Evolutionary conservation across 2,888 invertebrate genomes (phyloP).

Genomic region (Atethmia centrago): DNA sequence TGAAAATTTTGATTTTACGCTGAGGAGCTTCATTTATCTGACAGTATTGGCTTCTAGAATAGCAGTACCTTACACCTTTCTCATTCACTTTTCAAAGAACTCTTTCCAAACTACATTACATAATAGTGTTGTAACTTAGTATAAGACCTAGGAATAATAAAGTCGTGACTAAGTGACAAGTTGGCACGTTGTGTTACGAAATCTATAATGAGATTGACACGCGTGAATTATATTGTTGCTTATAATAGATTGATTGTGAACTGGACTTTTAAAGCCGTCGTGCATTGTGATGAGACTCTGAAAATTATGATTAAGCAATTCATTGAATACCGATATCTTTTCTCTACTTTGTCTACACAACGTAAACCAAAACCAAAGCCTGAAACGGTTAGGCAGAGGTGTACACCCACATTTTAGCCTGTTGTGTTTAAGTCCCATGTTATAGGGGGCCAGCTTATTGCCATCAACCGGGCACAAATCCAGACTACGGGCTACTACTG

Average conservation of each 20-base stretch:
- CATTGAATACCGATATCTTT: neutral
- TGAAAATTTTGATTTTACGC: neutral
- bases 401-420: too few species aligned
- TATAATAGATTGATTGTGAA: constrained; percentile 41
- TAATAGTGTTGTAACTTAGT: constrained; percentile 15
- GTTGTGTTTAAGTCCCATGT: too few species aligned
- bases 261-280: constrained; percentile 29
- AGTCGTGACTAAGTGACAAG: constrained; percentile 52
- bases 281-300: constrained; percentile 7
- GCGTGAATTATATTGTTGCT: constrained; percentile 45
- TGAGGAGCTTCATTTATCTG: neutral
- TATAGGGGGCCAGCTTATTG: too few species aligned
- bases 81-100: neutral
- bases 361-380: too few species aligned
- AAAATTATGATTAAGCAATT: neutral
- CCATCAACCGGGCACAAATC: too few species aligned
- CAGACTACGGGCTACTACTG: too few species aligned
- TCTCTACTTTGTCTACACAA: neutral
- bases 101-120: constrained; percentile 4
- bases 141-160: constrained; percentile 33
- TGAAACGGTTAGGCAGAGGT: too few species aligned
- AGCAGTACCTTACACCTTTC: neutral
- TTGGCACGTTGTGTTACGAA: constrained; percentile 46
- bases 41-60: too few species aligned
- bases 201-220: constrained; percentile 56